These are phyloP conservation scores for Helleia helle DNA, from an alignment of 2,888 invertebrate genomes.

Conservation along the genomic window DNA sequence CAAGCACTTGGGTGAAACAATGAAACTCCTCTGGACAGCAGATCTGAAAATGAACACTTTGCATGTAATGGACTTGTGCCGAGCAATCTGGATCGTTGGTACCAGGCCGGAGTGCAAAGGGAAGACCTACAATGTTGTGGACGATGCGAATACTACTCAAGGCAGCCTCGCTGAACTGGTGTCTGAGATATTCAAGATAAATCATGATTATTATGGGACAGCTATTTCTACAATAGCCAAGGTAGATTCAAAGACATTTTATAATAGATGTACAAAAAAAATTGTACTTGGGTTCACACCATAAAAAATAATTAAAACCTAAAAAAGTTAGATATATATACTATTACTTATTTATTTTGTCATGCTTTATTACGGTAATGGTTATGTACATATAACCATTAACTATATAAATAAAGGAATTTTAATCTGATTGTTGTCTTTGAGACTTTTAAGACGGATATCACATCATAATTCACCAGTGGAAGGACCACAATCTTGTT, in stretches of 20 bases:
- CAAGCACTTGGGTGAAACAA: conserved; percentile 89
- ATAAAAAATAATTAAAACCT: too few relatives aligned
- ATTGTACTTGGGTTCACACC: too few relatives aligned
- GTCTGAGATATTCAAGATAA: conserved; percentile 87
- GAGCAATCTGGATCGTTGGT: conserved; percentile 85
- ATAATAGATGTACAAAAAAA: too few relatives aligned
- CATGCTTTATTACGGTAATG: too few relatives aligned
- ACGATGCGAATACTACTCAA: conserved; percentile 87
- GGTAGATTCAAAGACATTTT: conserved; percentile 72
- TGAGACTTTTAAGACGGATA: too few relatives aligned
- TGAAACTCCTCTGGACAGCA: conserved; percentile 93
- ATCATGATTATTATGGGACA: conserved; percentile 90
- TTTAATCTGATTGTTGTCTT: too few relatives aligned
- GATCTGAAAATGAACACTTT: conserved; percentile 90
- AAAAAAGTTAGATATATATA: too few relatives aligned
- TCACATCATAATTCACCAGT: too few relatives aligned
- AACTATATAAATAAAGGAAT: too few relatives aligned
- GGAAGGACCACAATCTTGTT: too few relatives aligned
- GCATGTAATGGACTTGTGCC: conserved; percentile 88
- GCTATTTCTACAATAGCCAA: conserved; percentile 86
- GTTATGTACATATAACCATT: too few relatives aligned
- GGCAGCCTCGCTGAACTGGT: conserved; percentile 87
- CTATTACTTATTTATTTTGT: too few relatives aligned
- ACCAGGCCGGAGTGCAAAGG: conserved; percentile 60
- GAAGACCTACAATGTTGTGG: conserved; percentile 87